Evolutionary conservation across 2,113 vertebrate genomes (phyloP).

Genomic region (Vimba vimba): DNA sequence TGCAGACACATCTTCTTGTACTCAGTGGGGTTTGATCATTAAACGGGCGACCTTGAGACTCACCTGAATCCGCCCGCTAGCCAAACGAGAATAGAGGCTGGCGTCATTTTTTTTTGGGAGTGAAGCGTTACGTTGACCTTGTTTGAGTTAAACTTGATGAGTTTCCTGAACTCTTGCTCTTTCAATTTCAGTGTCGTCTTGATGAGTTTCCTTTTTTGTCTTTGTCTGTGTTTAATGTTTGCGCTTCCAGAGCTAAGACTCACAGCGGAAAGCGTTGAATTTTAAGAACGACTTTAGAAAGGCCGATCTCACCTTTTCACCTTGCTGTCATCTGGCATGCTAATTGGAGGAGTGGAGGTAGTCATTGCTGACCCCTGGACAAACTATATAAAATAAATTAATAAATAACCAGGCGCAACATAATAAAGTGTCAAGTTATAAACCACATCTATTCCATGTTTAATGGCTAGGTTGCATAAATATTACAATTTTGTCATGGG

Average conservation of each 20-base stretch:
- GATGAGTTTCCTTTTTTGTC: constrained; percentile 31
- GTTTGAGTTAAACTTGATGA: constrained; percentile 35
- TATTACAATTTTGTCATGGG: neutral
- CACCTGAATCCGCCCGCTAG: neutral
- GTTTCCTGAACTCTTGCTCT: constrained; percentile 28
- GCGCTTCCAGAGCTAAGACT: neutral
- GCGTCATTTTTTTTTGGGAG: constrained; percentile 6
- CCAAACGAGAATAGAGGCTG: constrained; percentile 11
- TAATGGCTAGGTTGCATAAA: neutral
- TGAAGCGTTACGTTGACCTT: constrained; percentile 1
- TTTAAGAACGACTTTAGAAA: constrained; percentile 8
- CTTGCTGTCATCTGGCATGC: constrained; percentile 15
- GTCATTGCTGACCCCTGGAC: constrained; percentile 17
- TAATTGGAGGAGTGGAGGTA: constrained; percentile 39
- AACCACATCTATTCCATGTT: neutral
- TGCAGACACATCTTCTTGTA: constrained; percentile 53
- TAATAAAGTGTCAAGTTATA: constrained; percentile 13
- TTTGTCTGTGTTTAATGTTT: constrained; percentile 30
- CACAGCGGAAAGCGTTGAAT: neutral
- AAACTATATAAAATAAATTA: neutral
- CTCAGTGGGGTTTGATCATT: neutral
- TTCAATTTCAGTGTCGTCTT: constrained; percentile 18
- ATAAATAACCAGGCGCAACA: neutral
- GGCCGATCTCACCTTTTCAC: constrained; percentile 42
- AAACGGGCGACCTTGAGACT: constrained; percentile 6